Evolutionary conservation across 2,797 vertebrate species (phyloP).

Genomic region (Ptychadena robeensis): DNA sequence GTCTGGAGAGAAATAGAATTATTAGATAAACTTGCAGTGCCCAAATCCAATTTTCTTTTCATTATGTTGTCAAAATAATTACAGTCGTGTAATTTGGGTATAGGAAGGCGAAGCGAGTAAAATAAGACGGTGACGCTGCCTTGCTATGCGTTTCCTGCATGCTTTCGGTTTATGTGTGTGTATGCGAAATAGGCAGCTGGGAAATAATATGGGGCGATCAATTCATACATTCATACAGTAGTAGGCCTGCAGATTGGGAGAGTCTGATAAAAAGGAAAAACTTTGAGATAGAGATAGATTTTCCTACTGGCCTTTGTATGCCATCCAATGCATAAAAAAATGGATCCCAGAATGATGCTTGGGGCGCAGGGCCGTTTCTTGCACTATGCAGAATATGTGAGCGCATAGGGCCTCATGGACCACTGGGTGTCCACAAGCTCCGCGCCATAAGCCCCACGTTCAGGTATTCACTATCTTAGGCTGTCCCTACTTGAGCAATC

Average conservation of each 20-base stretch:
- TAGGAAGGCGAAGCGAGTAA: slow-evolving; percentile 82
- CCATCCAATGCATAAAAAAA: too few species aligned
- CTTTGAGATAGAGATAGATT: too few species aligned
- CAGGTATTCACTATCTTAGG: too few species aligned
- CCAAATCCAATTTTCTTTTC: slow-evolving; percentile 89
- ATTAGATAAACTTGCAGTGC: slow-evolving; percentile 86
- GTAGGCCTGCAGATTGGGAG: slow-evolving; percentile 70
- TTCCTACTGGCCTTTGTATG: too few species aligned
- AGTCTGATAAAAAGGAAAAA: too few species aligned
- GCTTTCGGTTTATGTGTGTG: slow-evolving; percentile 72
- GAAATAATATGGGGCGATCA: slow-evolving; percentile 42
- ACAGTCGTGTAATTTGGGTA: slow-evolving; percentile 86
- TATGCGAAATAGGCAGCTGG: slow-evolving; percentile 52
- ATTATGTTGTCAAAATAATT: slow-evolving; percentile 89
- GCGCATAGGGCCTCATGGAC: too few species aligned
- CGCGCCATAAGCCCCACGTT: too few species aligned
- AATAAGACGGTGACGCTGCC: slow-evolving; percentile 78
- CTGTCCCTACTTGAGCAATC: too few species aligned
- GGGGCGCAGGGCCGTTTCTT: too few species aligned
- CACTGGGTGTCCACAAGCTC: too few species aligned
- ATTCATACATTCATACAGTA: slow-evolving; percentile 56
- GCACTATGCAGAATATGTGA: too few species aligned
- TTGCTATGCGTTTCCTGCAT: slow-evolving; percentile 72
- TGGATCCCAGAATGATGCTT: too few species aligned
- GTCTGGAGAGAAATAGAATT: slow-evolving; percentile 85